Base-by-base conservation (phyloP, 2,113 vertebrate species). In the Dendropsophus ebraccatus region DNA sequence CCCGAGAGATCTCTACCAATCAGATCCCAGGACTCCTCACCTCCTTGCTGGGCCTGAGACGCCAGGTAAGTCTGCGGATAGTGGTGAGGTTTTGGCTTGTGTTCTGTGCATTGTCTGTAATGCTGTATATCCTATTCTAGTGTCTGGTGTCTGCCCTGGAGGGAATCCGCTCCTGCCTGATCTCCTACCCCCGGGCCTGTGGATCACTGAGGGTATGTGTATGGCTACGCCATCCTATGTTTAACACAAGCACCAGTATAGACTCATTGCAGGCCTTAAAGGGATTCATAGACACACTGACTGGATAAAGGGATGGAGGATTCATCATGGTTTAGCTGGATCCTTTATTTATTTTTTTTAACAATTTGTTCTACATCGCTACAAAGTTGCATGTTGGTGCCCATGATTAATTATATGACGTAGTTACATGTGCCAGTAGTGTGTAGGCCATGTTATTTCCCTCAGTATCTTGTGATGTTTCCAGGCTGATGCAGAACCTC, bases 141-240 rank as follows among this genome's bases (percentile, higher is more conserved):
- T 96, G 95, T 90, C 94, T 97, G 79, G 89, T 95, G 5, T 91
- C 94, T 5, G 94, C 96, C 3, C 93, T 97, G 94, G 96, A 97
- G 83, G 97, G 96, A 25, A 96, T 97, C 94, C 94, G 90, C 1
- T 95, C 96, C 2, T 98, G 97, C 84, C 96, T 98, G 95, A 94
- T 82, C 21, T 95, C 92, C 85, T 98, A 97, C 84, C 95, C 96
- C 4, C 90, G 96, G 86, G 96, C 96, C 25, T 97, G 97, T 87
- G 97, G 96, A 28, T 96, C 96, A 60, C 91, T 97, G 45, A 93
- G 94, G 93, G 97, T 97, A 90, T n/a, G 90, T 17, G 47, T 81
- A 70, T 76, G 13, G 0, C 13, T 12, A 4, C 1, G 17, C 52
- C 2, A 4, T 2, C n/a, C n/a, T n/a, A n/a, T n/a, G n/a, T n/a